These are phyloP conservation scores for Poecile montanus DNA, from an alignment of 2,797 vertebrate genomes.

Conservation along the genomic window DNA sequence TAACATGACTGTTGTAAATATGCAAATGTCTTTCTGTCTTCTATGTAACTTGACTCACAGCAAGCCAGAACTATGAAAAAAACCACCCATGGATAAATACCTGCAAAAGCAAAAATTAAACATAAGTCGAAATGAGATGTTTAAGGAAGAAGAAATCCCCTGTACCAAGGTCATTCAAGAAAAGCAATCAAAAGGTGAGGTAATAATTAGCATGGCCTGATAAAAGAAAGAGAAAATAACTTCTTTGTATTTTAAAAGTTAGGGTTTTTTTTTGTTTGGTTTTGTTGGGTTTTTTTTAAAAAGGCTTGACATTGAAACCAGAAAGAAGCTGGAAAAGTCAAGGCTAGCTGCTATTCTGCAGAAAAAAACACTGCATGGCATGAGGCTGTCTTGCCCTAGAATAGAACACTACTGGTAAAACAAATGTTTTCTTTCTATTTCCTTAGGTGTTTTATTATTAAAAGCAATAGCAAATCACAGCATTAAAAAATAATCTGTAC, in stretches of 20 bases:
- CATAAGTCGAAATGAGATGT: not conserved
- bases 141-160: not conserved
- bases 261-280: not conserved
- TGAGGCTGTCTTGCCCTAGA: not conserved
- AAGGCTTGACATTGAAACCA: not conserved
- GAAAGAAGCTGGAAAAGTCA: not conserved
- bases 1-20: not conserved
- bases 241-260: not conserved
- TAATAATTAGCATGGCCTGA: not conserved
- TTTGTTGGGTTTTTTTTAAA: not conserved
- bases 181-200: not conserved
- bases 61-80: not conserved
- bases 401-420: not conserved
- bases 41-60: not conserved
- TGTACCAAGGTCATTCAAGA: not conserved
- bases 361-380: not conserved
- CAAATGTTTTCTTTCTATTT: not conserved
- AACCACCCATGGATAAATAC: fast-evolving
- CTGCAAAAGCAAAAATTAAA: not conserved
- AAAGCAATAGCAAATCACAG: not conserved
- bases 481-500: not conserved
- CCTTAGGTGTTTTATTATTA: not conserved
- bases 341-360: not conserved
- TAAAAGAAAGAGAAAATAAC: not conserved
- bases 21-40: not conserved